These are phyloP conservation scores for Phalacrocorax aristotelis DNA, from an alignment of 2,113 vertebrate genomes.

Conservation along the genomic window DNA sequence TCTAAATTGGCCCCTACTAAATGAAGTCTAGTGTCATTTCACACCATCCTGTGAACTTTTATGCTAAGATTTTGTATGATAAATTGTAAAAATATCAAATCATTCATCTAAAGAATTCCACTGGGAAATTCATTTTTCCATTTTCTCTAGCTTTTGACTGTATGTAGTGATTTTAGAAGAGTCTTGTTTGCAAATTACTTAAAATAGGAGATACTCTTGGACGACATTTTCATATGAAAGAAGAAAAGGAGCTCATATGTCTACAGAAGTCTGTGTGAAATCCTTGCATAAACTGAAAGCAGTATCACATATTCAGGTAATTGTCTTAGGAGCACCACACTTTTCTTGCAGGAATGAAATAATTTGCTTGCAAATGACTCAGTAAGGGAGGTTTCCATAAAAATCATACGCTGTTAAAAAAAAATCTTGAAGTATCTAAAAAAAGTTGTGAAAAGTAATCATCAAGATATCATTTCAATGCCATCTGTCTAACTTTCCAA, in stretches of 20 bases:
- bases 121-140: neutral
- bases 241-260: neutral
- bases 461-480: neutral
- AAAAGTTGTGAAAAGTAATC: neutral
- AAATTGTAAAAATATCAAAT: neutral
- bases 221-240: neutral
- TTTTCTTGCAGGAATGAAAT: neutral
- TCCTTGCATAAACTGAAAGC: neutral
- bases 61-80: neutral
- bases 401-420: neutral
- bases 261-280: neutral
- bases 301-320: neutral
- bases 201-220: neutral
- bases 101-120: neutral
- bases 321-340: neutral
- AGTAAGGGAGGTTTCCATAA: neutral
- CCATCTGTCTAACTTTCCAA: neutral
- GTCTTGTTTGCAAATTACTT: neutral
- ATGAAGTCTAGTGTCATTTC: neutral
- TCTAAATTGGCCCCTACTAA: neutral
- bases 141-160: neutral
- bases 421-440: neutral
- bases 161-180: neutral
- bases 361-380: slow-evolving; percentile 9
- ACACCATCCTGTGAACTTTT: neutral